Conservation (phyloP, 2,113 vertebrate genomes). For the Helogale parvula region DNA sequence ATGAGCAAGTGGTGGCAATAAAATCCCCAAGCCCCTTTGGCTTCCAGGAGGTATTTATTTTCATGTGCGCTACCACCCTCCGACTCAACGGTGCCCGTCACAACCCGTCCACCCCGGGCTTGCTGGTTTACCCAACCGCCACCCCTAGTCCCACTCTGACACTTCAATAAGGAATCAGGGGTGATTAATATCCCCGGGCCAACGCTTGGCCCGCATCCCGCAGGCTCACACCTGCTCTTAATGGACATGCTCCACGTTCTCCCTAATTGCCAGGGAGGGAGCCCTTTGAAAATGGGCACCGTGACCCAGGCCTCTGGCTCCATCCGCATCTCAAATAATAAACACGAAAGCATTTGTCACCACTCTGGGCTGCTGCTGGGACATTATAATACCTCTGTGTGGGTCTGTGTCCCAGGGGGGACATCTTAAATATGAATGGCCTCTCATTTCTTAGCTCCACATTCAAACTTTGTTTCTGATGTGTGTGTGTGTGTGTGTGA, state of each 20-base stretch:
- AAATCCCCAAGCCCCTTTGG: not conserved
- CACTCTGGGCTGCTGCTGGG: not conserved
- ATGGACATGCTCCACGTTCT: not conserved
- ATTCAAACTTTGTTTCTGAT: not conserved
- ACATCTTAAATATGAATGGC: fast-evolving
- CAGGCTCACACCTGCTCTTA: not conserved
- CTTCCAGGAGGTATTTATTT: not conserved
- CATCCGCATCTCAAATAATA: not conserved
- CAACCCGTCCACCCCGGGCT: not conserved
- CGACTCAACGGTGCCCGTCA: not conserved
- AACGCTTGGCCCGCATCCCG: not conserved
- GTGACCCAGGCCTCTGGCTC: constrained; percentile 6
- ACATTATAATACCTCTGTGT: not conserved
- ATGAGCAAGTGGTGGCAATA: not conserved
- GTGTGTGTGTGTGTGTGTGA: not conserved
- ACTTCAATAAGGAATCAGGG: not conserved
- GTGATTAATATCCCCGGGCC: constrained; percentile 18
- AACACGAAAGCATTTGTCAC: not conserved
- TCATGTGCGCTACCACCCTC: not conserved
- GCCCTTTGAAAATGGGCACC: constrained; percentile 32
- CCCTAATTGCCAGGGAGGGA: not conserved
- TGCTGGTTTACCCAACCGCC: not conserved
- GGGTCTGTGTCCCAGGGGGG: not conserved
- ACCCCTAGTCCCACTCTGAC: not conserved
- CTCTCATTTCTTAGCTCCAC: not conserved